These are phyloP conservation scores for Abscondita cerata DNA, from an alignment of 2,888 invertebrate species.

Conservation along the genomic window DNA sequence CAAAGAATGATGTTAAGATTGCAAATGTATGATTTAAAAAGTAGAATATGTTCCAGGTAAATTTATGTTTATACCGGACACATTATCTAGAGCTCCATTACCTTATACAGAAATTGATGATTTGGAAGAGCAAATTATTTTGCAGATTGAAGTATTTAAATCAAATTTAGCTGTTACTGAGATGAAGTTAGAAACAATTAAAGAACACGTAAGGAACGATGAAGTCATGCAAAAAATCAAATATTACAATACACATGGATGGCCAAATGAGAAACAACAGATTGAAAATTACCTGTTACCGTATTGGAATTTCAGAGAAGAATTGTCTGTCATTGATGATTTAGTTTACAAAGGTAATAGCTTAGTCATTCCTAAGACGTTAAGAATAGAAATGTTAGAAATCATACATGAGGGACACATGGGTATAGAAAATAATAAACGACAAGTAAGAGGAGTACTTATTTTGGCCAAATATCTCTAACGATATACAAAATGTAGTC, in stretches of 20 bases:
- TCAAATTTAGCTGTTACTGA: no score
- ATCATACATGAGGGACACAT: background rate
- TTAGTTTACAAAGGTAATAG: background rate
- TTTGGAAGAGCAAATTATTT: no score
- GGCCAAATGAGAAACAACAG: background rate
- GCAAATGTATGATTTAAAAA: background rate
- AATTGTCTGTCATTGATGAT: background rate
- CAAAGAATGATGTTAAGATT: slow-evolving; percentile 2
- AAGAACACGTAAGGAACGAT: background rate
- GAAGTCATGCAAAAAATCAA: background rate
- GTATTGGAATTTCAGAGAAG: background rate
- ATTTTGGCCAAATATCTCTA: no score
- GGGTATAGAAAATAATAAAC: background rate
- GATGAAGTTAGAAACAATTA: no score
- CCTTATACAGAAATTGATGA: no score
- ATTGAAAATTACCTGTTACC: background rate
- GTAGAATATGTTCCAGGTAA: background rate
- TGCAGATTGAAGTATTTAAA: no score
- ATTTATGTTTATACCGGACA: background rate
- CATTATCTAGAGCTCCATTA: no score
- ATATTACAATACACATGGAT: background rate
- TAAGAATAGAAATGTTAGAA: background rate
- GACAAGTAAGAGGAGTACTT: background rate
- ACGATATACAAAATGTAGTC: no score
- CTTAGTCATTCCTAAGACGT: background rate